Conservation (phyloP, 2,113 vertebrate genomes). For the Trogon melanurus region DNA sequence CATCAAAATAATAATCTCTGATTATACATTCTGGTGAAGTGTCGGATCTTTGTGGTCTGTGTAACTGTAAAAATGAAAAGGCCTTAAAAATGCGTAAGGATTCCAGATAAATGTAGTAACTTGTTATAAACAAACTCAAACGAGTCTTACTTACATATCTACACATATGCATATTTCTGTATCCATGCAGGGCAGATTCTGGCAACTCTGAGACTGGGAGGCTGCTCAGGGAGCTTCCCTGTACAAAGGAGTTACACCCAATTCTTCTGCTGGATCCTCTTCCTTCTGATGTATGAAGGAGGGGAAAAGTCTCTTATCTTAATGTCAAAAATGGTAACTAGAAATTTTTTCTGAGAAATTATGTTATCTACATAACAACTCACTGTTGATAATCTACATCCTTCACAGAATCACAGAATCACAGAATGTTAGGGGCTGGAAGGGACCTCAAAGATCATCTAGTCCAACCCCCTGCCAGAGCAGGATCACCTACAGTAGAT, state of each 20-base stretch:
- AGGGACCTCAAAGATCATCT: no score
- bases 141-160: neutral
- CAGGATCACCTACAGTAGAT: no score
- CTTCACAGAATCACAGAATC: no score
- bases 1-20: constrained; percentile 30
- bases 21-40: neutral
- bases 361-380: neutral
- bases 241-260: neutral
- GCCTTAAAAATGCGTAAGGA: neutral
- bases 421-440: no score
- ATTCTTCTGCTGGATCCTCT: neutral
- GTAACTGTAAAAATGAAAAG: constrained; percentile 21
- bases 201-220: neutral
- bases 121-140: neutral
- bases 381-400: neutral
- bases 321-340: neutral
- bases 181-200: neutral
- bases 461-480: no score
- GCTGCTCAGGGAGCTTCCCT: neutral
- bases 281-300: neutral
- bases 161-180: neutral
- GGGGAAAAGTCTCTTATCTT: neutral
- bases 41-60: neutral
- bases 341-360: neutral
- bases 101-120: neutral